Evolutionary conservation across 2,113 vertebrate species (phyloP), one percentile per base, ranked within the genome.

Genomic region (Chaetodon trifascialis): DNA sequence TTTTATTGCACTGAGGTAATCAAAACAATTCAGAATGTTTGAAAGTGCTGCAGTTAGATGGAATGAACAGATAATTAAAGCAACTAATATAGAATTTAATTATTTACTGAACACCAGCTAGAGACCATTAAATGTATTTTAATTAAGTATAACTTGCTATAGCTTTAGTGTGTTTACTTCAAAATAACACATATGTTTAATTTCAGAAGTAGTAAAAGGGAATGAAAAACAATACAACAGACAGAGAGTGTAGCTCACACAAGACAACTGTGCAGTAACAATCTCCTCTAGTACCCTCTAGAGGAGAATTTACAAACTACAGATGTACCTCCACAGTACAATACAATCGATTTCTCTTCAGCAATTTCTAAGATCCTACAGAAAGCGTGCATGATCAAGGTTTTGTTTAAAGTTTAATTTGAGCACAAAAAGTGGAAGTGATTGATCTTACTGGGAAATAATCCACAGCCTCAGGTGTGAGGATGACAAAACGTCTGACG

Each of bases 401-500:
- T 74, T 64, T 25, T n/a, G 7, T 59, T 62, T 21, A 64, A 42
- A 51, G 7, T 49, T 67, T 21, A 47, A 16, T 58, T 42, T 63
- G n/a, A 0, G 42, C 36, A 76, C 15, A 73, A 82, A 84, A 67
- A 44, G 42, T 78, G 40, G 67, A 80, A 52, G 25, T 65, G n/a
- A 59, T 59, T 52, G 52, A 84, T 12, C 83, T 89, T 92, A 99
- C 97, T 64, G 96, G 94, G 94, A 98, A 98, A 95, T 95, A 88
- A 91, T 96, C 95, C 81, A 96, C 91, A 87, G 97, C 97, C 93
- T 98, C 97, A 69, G 97, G 97, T 91, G 95, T 97, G 93, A 98
- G 95, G 88, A 99, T 97, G 91, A 84, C 95, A 93, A 98, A 96
- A 95, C 96, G 94, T 91, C 95, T 94, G 92, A 94, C 85, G 91